Conservation (phyloP, 2,113 vertebrate genomes). For the Tychaedon coryphoeus region DNA sequence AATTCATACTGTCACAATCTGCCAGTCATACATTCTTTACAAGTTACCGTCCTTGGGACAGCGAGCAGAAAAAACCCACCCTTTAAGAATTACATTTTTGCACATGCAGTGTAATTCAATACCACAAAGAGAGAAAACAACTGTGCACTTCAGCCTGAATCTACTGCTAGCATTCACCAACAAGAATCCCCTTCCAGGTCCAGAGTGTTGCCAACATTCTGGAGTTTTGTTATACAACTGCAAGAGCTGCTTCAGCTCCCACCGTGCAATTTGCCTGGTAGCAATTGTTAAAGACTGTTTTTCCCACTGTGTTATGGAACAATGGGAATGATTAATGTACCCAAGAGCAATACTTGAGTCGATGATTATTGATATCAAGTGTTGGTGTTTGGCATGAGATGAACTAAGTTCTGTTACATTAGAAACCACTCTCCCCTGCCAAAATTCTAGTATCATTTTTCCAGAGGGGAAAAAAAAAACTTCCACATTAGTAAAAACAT, state of each 20-base stretch:
- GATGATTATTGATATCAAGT: slow-evolving; percentile 2
- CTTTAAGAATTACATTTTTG: neutral
- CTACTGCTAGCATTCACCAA: neutral
- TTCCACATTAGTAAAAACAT: neutral
- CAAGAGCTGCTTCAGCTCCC: slow-evolving; percentile 8
- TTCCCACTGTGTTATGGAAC: slow-evolving; percentile 16
- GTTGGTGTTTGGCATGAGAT: slow-evolving; percentile 12
- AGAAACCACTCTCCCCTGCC: neutral
- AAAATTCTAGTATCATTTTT: slow-evolving; percentile 26
- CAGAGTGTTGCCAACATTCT: neutral
- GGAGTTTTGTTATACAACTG: slow-evolving; percentile 31
- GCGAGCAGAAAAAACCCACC: neutral
- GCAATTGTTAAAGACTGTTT: slow-evolving; percentile 18
- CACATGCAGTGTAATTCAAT: neutral
- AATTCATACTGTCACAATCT: neutral
- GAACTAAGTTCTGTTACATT: neutral
- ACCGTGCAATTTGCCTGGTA: neutral
- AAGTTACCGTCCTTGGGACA: neutral
- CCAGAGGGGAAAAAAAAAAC: neutral
- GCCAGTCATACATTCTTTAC: neutral
- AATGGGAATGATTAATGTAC: slow-evolving; percentile 37
- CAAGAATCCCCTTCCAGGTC: neutral
- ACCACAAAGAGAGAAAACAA: neutral
- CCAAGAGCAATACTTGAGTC: slow-evolving; percentile 4
- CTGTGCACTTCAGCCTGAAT: neutral